phyloP scores from a whole-genome alignment of 2,888 invertebrate species.

The Silvanus unidentatus region DNA sequence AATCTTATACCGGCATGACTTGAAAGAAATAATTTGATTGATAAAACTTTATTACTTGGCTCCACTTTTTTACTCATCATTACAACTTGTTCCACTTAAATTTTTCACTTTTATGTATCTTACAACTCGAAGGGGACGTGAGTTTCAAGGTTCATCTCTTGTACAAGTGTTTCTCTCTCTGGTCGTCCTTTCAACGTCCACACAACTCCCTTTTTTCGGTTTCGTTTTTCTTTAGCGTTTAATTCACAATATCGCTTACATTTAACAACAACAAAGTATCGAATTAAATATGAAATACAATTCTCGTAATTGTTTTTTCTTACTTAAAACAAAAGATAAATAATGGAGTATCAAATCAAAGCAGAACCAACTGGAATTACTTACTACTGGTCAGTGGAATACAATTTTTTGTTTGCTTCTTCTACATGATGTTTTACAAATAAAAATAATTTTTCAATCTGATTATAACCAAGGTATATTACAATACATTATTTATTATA shows the following conservation, averaged over 20 bases:
- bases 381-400: conserved; percentile 7
- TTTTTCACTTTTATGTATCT: conserved; percentile 16
- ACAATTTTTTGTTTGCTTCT: conserved; percentile 14
- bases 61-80: conserved; percentile 17
- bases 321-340: conserved; percentile 27
- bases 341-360: conserved; percentile 25
- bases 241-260: conserved; percentile 28
- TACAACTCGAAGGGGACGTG: conserved; percentile 20
- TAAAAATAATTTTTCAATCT: too few species aligned
- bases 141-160: conserved; percentile 15
- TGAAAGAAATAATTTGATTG: conserved; percentile 36
- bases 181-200: neutral
- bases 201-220: conserved; percentile 8
- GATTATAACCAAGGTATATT: too few species aligned
- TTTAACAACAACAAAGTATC: conserved; percentile 28
- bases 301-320: conserved; percentile 28
- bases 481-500: too few species aligned
- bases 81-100: conserved; percentile 22
- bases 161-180: too few species aligned
- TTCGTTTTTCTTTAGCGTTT: conserved; percentile 16
- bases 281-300: conserved; percentile 32
- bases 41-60: conserved; percentile 35
- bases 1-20: conserved; percentile 35
- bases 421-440: conserved; percentile 3
- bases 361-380: conserved; percentile 27